Base-by-base conservation (phyloP, 1,140 invertebrate genomes). In the Caenorhabditis briggsae region DNA sequence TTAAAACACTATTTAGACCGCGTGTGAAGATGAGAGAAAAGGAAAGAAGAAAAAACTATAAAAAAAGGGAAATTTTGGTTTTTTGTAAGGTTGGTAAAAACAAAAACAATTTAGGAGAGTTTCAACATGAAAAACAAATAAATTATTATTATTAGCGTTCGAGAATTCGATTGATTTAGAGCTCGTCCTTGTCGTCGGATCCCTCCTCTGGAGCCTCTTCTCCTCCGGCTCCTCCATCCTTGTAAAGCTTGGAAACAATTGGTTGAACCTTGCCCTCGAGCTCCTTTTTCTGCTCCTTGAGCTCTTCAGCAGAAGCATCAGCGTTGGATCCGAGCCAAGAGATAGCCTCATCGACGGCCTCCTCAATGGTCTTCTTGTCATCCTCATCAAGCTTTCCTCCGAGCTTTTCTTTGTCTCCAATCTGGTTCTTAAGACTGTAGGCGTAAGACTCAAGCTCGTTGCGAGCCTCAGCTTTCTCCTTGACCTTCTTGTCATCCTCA, bases 301-400 rank as follows among this genome's bases (percentile, higher is more conserved):
- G 96, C 82, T 97, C 96, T 91, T 98, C 96, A 0, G 95, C 94
- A 65, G 98, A 97, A 7, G 96, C 96, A 88, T 99, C 97, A 89
- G 95, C 95, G 93, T 99, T 97, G 88, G 96, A 95, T 93, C 99
- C 98, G 56, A 99, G 93, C 98, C 98, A 99, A 92, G 98, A 97
- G 91, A 99, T 99, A 86, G 96, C 96, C 89, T 97, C 96, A 88
- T 98, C 97, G 90, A 99, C 96, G 25, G 96, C 96, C 43, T 91
- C 95, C 92, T 98, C 97, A 94, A 99, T 97, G 90, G 97, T 98
- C 7, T 95, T 93, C 93, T 99, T 99, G 82, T 99, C 98, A 7
- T 96, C 95, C 83, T 96, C 96, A 89, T 94, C 95, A 50, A 96
- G 93, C 93, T 99, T 99, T 53, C 96, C 95, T 25, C 97, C 98